Percentiles rank a stretch among this genome's conserved stretches.
Conservation (phyloP, 2,888 invertebrate species). For the Lamproptera curius region DNA sequence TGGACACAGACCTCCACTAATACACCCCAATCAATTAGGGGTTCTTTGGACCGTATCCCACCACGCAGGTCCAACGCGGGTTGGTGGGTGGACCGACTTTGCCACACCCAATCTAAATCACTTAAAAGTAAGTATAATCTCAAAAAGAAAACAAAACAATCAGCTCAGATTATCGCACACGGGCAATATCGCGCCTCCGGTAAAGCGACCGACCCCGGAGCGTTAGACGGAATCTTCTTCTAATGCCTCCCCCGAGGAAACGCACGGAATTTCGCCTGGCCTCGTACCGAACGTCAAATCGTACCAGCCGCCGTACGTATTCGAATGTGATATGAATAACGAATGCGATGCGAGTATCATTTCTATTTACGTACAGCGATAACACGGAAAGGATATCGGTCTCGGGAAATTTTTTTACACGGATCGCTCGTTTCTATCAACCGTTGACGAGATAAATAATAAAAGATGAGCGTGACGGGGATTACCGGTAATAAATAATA, state of each 20-base stretch:
- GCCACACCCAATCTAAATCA: too few relatives aligned
- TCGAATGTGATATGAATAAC: slow-evolving; percentile 15
- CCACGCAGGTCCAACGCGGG: too few relatives aligned
- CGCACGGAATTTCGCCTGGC: slow-evolving; percentile 6
- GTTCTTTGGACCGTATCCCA: too few relatives aligned
- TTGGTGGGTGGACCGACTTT: too few relatives aligned
- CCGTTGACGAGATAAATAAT: too few relatives aligned
- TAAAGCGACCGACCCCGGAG: not conserved
- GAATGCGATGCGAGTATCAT: slow-evolving; percentile 5
- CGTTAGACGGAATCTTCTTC: slow-evolving; percentile 10
- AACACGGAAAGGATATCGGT: not conserved
- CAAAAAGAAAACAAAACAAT: too few relatives aligned
- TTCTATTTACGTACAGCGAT: slow-evolving; percentile 8
- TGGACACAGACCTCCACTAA: too few relatives aligned
- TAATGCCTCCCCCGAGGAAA: slow-evolving; percentile 15
- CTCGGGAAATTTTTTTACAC: not conserved
- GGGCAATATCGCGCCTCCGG: slow-evolving; percentile 1
- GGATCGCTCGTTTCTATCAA: not conserved
- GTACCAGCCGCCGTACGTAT: not conserved
- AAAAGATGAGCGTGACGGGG: not conserved
- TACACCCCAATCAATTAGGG: too few relatives aligned
- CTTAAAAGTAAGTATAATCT: too few relatives aligned
- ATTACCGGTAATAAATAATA: too few relatives aligned
- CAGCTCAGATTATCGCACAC: not conserved
- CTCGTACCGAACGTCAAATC: slow-evolving; percentile 11